phyloP scores from a whole-genome alignment of 2,888 invertebrate genomes.

The Drosophila prostipennis region DNA sequence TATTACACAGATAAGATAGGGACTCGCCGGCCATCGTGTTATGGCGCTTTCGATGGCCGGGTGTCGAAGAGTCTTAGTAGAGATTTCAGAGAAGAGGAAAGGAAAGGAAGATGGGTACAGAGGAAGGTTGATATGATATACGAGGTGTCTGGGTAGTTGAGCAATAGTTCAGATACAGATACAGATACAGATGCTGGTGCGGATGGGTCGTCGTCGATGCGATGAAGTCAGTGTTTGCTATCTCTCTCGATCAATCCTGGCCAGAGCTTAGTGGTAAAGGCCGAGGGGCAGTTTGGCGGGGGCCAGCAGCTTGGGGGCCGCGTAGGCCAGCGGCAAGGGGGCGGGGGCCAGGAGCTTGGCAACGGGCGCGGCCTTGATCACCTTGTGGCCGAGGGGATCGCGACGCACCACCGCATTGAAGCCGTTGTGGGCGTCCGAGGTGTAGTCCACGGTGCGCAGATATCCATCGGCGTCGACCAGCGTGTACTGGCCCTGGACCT shows the following conservation, averaged over 20 bases:
- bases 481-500: constrained; percentile 85
- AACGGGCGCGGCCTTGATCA: constrained; percentile 82
- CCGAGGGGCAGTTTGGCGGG: constrained; percentile 62
- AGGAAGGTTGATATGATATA: constrained; percentile 29
- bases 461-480: constrained; percentile 86
- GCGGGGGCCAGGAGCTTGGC: constrained; percentile 80
- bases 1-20: constrained; percentile 59
- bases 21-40: constrained; percentile 22
- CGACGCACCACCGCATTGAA: constrained; percentile 86
- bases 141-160: constrained; percentile 20
- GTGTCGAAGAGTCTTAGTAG: constrained; percentile 45
- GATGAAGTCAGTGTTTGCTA: constrained; percentile 70
- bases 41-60: constrained; percentile 25
- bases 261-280: constrained; percentile 52
- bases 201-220: constrained; percentile 63
- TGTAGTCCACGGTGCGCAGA: constrained; percentile 85
- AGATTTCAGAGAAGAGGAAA: constrained; percentile 19
- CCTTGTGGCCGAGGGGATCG: constrained; percentile 84
- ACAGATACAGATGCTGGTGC: constrained; percentile 35
- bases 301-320: constrained; percentile 68
- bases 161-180: constrained; percentile 40
- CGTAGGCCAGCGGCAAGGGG: constrained; percentile 72
- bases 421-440: constrained; percentile 85
- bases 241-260: constrained; percentile 53
- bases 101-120: constrained; percentile 17